Conservation (phyloP, 2,888 invertebrate genomes). For the Hetaerina titia region DNA sequence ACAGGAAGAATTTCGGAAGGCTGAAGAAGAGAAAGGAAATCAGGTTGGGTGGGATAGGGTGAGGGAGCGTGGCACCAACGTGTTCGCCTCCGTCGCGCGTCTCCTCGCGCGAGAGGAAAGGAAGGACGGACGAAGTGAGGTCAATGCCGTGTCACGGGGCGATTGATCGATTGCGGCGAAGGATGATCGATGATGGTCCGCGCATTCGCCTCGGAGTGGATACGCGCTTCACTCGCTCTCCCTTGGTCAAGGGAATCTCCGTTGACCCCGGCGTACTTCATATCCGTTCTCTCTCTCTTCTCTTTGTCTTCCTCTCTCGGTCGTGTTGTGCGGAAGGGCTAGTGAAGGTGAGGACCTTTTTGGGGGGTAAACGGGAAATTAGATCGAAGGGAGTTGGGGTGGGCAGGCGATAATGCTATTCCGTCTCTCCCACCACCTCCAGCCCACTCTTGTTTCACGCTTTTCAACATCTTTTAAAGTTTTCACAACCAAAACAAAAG, state of each 20-base stretch:
- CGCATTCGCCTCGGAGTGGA: background rate
- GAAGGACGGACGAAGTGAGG: background rate
- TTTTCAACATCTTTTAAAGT: too few species aligned
- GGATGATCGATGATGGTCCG: slow-evolving; percentile 44
- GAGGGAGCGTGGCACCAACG: background rate
- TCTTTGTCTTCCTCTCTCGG: background rate
- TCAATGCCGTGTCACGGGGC: slow-evolving; percentile 1
- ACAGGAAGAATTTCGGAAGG: background rate
- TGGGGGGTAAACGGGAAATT: background rate
- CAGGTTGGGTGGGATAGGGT: background rate
- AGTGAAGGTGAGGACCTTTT: background rate
- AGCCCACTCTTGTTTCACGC: background rate
- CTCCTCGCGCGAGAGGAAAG: background rate
- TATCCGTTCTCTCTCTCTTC: background rate
- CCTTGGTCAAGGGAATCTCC: background rate
- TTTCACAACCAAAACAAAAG: too few species aligned
- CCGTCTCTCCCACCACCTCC: background rate
- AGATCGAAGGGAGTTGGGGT: background rate
- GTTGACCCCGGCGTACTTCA: slow-evolving; percentile 14
- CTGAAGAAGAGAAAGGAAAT: background rate
- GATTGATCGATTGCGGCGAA: slow-evolving; percentile 59
- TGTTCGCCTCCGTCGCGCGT: background rate
- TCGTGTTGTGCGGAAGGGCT: background rate
- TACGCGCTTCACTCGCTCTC: background rate
- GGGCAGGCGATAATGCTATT: background rate